These are phyloP conservation scores for Dolichoris vasculosae DNA, from an alignment of 1,140 invertebrate species.

Conservation along the genomic window DNA sequence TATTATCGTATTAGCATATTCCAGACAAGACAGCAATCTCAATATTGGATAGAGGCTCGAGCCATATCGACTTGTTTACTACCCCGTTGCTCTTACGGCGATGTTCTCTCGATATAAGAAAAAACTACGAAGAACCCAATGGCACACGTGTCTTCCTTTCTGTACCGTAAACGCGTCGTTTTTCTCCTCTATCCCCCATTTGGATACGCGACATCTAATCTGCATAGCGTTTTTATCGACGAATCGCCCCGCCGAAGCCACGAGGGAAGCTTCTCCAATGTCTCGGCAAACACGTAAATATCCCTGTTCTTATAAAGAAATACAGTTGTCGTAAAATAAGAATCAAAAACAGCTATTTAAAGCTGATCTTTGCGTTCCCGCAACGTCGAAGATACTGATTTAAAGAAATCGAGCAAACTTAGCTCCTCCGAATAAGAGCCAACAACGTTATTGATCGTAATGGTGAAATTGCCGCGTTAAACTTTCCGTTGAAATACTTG, in stretches of 20 bases:
- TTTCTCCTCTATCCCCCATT: constrained; percentile 57
- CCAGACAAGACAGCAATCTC: constrained; percentile 74
- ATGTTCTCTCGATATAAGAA: constrained; percentile 56
- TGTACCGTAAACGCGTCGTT: constrained; percentile 62
- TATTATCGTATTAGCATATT: constrained; percentile 76
- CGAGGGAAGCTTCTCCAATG: constrained; percentile 33
- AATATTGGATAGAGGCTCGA: constrained; percentile 72
- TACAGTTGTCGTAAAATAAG: not conserved
- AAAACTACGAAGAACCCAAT: constrained; percentile 47
- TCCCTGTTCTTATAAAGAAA: constrained; percentile 7
- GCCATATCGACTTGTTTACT: constrained; percentile 73
- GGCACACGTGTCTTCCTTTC: constrained; percentile 63
- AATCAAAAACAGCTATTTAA: constrained; percentile 18
- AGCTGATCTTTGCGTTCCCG: not conserved
- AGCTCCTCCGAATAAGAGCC: not conserved
- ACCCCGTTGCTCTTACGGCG: constrained; percentile 57
- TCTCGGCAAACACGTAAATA: constrained; percentile 23
- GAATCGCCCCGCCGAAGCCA: constrained; percentile 19
- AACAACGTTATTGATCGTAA: constrained; percentile 25
- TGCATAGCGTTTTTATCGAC: constrained; percentile 60
- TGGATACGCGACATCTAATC: constrained; percentile 54
- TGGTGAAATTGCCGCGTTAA: not conserved
- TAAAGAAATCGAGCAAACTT: not conserved
- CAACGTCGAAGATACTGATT: not conserved
- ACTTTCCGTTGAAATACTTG: not conserved